Conservation (phyloP, 2,797 vertebrate genomes). For the Sorex maritimensis region DNA sequence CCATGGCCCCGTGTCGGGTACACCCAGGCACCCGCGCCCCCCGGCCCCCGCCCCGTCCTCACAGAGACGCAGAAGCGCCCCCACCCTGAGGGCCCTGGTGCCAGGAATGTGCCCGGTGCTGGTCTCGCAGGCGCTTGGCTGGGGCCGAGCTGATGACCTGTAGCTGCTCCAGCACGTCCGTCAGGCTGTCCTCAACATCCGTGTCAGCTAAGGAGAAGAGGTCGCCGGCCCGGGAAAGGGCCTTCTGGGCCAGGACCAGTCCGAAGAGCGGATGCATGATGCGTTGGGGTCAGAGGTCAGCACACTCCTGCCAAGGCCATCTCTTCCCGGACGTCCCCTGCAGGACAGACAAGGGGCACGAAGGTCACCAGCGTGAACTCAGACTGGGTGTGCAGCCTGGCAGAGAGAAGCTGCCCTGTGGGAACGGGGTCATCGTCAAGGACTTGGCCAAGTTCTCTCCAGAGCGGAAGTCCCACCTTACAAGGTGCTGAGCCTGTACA, state of each 20-base stretch:
- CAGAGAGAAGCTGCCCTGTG: not conserved
- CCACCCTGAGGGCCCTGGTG: too few relatives aligned
- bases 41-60: too few relatives aligned
- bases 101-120: too few relatives aligned
- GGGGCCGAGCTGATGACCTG: constrained; percentile 96
- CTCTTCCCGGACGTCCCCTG: constrained; percentile 59
- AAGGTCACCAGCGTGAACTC: not conserved
- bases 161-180: constrained; percentile 97
- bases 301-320: not conserved
- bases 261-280: constrained; percentile 97
- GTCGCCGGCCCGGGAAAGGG: constrained; percentile 97
- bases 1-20: too few relatives aligned
- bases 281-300: constrained; percentile 42
- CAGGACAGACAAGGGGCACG: constrained; percentile 19
- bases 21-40: too few relatives aligned
- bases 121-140: constrained; percentile 89
- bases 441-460: not conserved
- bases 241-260: constrained; percentile 96
- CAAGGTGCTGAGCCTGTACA: too few relatives aligned
- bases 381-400: not conserved
- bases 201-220: constrained; percentile 97
- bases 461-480: not conserved
- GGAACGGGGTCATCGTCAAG: not conserved
- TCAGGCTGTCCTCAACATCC: constrained; percentile 96
- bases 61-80: too few relatives aligned